Evolutionary conservation across 2,113 vertebrate genomes (phyloP).

Genomic region (Alligator mississippiensis): DNA sequence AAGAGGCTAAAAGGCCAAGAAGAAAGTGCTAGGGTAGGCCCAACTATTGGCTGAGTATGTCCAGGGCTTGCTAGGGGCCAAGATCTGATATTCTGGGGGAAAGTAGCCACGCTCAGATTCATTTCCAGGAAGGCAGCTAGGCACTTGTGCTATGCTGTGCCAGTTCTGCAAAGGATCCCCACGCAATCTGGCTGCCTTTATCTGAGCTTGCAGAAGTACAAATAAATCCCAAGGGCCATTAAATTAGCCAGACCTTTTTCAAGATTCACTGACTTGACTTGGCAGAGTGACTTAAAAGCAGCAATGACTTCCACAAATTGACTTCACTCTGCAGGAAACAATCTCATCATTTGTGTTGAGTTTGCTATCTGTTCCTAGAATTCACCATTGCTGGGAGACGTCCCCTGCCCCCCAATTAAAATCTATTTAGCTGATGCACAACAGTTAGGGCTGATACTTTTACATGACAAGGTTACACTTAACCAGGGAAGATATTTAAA

Average conservation of each 20-base stretch:
- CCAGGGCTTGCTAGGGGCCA: too few relatives aligned
- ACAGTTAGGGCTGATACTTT: neutral
- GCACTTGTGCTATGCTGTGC: too few relatives aligned
- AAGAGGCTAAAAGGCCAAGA: too few relatives aligned
- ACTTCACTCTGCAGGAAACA: neutral
- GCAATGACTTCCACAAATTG: neutral
- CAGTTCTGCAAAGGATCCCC: neutral
- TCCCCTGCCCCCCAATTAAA: neutral
- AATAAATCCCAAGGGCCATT: neutral
- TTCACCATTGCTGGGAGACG: constrained; percentile 6
- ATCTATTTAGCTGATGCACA: neutral
- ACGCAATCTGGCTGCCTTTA: accelerated
- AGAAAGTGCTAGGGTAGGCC: too few relatives aligned
- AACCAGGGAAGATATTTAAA: neutral
- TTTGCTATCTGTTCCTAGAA: neutral
- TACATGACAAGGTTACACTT: neutral
- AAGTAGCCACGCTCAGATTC: too few relatives aligned
- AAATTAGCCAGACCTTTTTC: neutral
- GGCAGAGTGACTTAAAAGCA: neutral
- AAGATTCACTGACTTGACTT: neutral
- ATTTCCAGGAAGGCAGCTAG: too few relatives aligned
- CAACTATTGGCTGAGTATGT: too few relatives aligned
- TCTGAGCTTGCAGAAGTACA: neutral
- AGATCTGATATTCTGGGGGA: too few relatives aligned
- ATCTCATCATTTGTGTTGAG: neutral